phyloP scores from a whole-genome alignment of 2,113 vertebrate species.

The Mirza zaza region DNA sequence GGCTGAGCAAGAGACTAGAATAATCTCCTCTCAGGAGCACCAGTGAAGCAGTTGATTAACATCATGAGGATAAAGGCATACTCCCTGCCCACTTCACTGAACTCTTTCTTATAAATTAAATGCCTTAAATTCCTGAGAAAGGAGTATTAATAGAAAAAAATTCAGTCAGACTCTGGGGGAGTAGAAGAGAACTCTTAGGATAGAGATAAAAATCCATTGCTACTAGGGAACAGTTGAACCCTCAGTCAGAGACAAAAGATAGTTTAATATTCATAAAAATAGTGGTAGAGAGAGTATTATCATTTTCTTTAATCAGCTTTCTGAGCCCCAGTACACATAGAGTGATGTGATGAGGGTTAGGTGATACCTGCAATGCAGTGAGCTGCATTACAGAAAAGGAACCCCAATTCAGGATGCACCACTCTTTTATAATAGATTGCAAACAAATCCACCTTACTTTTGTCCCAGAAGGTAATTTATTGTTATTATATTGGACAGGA shows the following conservation, averaged over 20 bases:
- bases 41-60: neutral
- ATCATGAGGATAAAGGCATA: rapidly evolving
- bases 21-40: neutral
- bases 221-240: rapidly evolving
- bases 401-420: rapidly evolving
- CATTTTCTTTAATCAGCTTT: neutral
- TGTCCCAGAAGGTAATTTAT: neutral
- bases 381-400: neutral
- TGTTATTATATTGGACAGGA: neutral
- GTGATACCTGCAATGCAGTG: too few relatives aligned
- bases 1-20: neutral
- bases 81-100: neutral
- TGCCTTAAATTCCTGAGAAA: rapidly evolving
- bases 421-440: neutral
- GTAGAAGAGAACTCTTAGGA: neutral
- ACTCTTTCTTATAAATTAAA: neutral
- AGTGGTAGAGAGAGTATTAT: too few relatives aligned
- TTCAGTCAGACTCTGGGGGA: neutral
- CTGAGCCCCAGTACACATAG: neutral
- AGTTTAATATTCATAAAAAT: neutral
- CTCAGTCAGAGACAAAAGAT: neutral
- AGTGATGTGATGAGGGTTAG: neutral
- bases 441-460: neutral
- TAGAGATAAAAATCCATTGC: neutral
- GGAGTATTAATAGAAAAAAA: neutral